Evolutionary conservation across 1,140 invertebrate genomes (phyloP).

Genomic region (Euwallacea similis): DNA sequence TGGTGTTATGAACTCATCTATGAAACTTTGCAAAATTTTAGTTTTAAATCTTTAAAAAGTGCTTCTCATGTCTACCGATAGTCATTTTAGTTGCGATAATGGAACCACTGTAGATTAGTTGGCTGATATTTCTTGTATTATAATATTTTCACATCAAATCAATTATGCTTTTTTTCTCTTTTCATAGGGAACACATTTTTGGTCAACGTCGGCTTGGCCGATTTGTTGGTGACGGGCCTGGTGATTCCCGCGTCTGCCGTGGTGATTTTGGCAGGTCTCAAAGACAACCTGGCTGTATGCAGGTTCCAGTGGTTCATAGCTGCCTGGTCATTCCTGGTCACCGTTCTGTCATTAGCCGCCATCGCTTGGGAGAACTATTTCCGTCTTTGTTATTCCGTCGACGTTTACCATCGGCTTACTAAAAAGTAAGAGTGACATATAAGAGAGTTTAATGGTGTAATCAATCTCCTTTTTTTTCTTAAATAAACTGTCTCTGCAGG

Average conservation of each 20-base stretch:
- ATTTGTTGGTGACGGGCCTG: slow-evolving; percentile 70
- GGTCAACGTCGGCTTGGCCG: slow-evolving; percentile 76
- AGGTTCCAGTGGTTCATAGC: slow-evolving; percentile 68
- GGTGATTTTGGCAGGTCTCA: slow-evolving; percentile 67
- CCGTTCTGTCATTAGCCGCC: slow-evolving; percentile 65
- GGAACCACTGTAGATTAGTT: too few species aligned
- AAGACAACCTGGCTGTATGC: slow-evolving; percentile 64
- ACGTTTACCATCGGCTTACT: slow-evolving; percentile 57
- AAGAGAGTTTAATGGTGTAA: neutral
- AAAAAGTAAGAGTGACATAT: slow-evolving; percentile 43
- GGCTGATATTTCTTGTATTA: too few species aligned
- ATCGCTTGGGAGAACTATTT: slow-evolving; percentile 67
- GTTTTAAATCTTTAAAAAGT: too few species aligned
- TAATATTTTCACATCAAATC: too few species aligned
- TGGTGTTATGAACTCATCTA: too few species aligned
- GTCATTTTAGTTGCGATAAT: too few species aligned
- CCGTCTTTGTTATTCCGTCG: slow-evolving; percentile 59
- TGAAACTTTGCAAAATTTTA: too few species aligned
- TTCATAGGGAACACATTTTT: slow-evolving; percentile 73
- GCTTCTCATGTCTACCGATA: too few species aligned
- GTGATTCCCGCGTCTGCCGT: slow-evolving; percentile 73
- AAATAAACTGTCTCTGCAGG: slow-evolving; percentile 41
- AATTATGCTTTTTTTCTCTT: neutral
- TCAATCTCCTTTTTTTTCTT: neutral
- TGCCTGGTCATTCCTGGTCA: slow-evolving; percentile 67